A percentile compares a stretch with the other conserved stretches of the same genome.
Evolutionary conservation across 2,888 invertebrate species (phyloP).

Genomic region (Stenodera caucasica): DNA sequence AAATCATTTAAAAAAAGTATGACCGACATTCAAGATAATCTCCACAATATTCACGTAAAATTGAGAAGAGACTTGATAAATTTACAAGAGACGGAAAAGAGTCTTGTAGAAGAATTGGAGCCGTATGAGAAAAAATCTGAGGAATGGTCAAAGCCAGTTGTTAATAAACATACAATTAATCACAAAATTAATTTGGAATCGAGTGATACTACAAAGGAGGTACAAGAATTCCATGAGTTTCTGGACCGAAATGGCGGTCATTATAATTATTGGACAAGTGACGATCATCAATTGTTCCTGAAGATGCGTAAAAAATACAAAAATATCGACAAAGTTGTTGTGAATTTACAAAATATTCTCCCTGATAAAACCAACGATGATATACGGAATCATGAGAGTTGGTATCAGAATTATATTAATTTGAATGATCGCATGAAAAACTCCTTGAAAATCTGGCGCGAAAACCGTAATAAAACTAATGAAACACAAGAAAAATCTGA

Average conservation of each 20-base stretch:
- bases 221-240: constrained; percentile 61
- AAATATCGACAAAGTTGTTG: constrained; percentile 37
- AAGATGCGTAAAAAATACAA: constrained; percentile 49
- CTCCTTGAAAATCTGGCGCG: constrained; percentile 56
- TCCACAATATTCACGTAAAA: constrained; percentile 38
- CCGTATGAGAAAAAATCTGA: constrained; percentile 42
- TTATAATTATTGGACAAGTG: constrained; percentile 62
- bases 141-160: constrained; percentile 43
- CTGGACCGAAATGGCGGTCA: constrained; percentile 57
- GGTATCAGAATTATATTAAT: constrained; percentile 56
- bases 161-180: constrained; percentile 25
- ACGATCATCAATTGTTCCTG: constrained; percentile 61
- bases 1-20: constrained; percentile 45
- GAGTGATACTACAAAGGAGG: constrained; percentile 52
- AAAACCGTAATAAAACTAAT: constrained; percentile 32
- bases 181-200: neutral
- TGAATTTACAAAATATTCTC: constrained; percentile 42
- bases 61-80: constrained; percentile 35
- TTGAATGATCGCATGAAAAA: constrained; percentile 54
- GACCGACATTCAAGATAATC: constrained; percentile 44
- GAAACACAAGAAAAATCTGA: constrained; percentile 15
- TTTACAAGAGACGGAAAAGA: constrained; percentile 38
- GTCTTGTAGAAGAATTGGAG: constrained; percentile 41
- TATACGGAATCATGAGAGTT: constrained; percentile 57
- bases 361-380: constrained; percentile 50